These are phyloP conservation scores for Actinemys pallida DNA, from an alignment of 2,113 vertebrate species.

Conservation along the genomic window DNA sequence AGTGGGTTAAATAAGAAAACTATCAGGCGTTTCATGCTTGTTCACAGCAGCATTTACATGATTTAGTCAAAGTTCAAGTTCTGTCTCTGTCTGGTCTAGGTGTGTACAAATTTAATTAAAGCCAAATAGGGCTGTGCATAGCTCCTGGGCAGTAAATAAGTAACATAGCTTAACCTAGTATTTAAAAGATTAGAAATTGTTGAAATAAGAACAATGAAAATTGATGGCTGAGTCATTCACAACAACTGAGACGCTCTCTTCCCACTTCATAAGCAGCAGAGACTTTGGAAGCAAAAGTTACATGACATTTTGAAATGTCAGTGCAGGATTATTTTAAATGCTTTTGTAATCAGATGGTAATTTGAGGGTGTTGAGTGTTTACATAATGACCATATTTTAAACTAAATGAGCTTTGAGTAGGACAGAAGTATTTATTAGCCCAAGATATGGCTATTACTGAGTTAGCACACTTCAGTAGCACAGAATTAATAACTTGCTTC, in stretches of 20 bases:
- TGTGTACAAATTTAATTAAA: neutral
- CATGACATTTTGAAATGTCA: slow-evolving; percentile 28
- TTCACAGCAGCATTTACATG: neutral
- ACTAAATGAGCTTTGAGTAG: neutral
- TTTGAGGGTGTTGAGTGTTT: neutral
- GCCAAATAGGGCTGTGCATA: neutral
- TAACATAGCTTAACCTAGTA: neutral
- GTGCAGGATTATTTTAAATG: neutral
- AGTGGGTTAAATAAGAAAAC: slow-evolving; percentile 8
- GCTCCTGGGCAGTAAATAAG: slow-evolving; percentile 7
- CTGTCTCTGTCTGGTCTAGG: neutral
- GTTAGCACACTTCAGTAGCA: neutral
- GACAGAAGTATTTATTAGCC: neutral
- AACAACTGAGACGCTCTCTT: neutral
- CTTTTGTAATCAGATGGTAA: neutral
- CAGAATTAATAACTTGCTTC: rapidly evolving
- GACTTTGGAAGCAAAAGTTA: slow-evolving; percentile 26
- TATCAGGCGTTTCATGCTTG: slow-evolving; percentile 3
- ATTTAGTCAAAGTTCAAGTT: slow-evolving; percentile 8
- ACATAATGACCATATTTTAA: neutral
- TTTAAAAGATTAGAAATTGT: neutral
- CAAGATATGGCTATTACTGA: slow-evolving; percentile 2
- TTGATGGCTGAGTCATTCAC: neutral
- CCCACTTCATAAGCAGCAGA: neutral
- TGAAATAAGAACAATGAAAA: too few relatives aligned